Evolutionary conservation across 2,797 vertebrate species (phyloP), one percentile per base, ranked within the genome.

Genomic region (Neostethus bicornis): DNA sequence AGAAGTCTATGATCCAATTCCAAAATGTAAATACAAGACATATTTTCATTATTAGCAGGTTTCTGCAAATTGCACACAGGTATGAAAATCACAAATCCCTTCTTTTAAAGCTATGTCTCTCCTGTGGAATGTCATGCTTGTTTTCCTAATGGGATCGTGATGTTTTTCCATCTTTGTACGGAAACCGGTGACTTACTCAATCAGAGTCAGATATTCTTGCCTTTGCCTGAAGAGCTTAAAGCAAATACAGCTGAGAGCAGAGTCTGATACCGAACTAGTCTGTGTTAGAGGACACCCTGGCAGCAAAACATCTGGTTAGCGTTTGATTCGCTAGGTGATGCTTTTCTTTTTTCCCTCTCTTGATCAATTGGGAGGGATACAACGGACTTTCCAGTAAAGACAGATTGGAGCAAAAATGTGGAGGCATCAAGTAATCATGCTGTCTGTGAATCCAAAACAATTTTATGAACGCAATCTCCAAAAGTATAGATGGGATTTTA

Each of bases 271-370:
- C 25, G 51, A 81, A 65, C 43, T 59, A 67, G 73, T 77, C 39
- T 12, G 63, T 73, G 70, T 47, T 74, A 84, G 79, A 79, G 67
- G 72, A 88, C 74, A 70, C 70, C 53, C 28, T 69, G 66, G 74
- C 77, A 42, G 74, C 66, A 69, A 55, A 85, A 90, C 88, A 90
- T 92, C 86, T 90, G 87, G 84, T 85, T 82, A 87, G 77, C 63
- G 76, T 89, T 89, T 89, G 38, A 74, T 70, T 46, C 50, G 58
- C 60, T 48, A 71, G 64, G 78, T 77, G 78, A 83, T 61, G 76
- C 68, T 79, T 84, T 73, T 31, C 34, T 34, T 34, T 63, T 68
- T 79, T 84, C 73, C 31, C 34, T 34, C 34, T 63, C 75, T 77
- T 25, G 61, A 69, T 32, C 55, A 51, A 60, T 55, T n/a, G n/a